A percentile compares a stretch with the other conserved stretches of the same genome.
phyloP scores from a whole-genome alignment of 2,888 invertebrate species.

The Notocelia uddmanniana region DNA sequence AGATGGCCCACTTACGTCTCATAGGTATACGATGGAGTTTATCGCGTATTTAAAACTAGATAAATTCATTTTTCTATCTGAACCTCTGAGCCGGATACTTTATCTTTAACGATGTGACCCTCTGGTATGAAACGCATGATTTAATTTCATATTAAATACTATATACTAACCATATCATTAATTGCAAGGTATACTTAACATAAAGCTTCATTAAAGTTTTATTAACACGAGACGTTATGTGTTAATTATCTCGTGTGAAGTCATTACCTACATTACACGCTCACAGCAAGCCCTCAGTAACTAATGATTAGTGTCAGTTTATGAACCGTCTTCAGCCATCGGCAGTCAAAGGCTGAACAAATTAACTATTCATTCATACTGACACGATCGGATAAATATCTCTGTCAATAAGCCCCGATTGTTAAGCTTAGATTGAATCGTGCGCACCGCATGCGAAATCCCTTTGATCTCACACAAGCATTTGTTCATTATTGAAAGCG shows the following conservation, averaged over 20 bases:
- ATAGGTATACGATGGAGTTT: no score
- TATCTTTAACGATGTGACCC: not conserved
- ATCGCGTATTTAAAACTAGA: no score
- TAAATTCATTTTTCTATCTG: no score
- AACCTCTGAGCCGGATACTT: no score
- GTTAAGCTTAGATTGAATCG: slow-evolving; percentile 56
- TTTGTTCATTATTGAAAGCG: slow-evolving; percentile 67
- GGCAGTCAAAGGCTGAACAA: slow-evolving; percentile 48
- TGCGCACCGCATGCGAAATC: slow-evolving; percentile 49
- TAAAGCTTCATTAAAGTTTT: slow-evolving; percentile 29
- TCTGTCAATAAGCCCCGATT: slow-evolving; percentile 60
- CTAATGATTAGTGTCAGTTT: slow-evolving; percentile 70
- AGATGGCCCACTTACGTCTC: no score
- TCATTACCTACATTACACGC: slow-evolving; percentile 44
- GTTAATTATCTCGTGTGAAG: slow-evolving; percentile 40
- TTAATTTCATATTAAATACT: not conserved
- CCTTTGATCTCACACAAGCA: slow-evolving; percentile 60
- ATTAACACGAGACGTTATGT: not conserved
- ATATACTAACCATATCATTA: not conserved
- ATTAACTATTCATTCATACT: slow-evolving; percentile 54
- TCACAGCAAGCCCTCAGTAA: slow-evolving; percentile 56
- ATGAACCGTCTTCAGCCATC: slow-evolving; percentile 50
- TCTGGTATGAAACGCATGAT: not conserved
- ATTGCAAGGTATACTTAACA: slow-evolving; percentile 3
- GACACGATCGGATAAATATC: slow-evolving; percentile 53